Evolutionary conservation across 2,888 invertebrate genomes (phyloP), one percentile per base, ranked within the genome.

Genomic region (Parnassius glacialis): DNA sequence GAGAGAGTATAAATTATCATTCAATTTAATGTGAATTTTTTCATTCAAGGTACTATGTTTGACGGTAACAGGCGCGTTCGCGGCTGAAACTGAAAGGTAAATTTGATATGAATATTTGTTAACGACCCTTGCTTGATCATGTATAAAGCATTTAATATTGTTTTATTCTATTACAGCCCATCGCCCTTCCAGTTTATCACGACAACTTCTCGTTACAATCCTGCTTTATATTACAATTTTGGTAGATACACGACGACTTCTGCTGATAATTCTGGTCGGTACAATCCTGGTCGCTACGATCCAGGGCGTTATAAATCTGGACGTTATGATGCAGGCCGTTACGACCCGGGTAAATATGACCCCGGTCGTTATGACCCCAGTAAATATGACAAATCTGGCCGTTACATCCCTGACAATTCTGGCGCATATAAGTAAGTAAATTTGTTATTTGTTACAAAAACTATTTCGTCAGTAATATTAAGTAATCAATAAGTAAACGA

Each of bases 401-500:
- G 68, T 25, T 73, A 68, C 57, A 67, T 62, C 44, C 72, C 73
- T 41, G 73, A 73, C 60, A 45, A 63, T 9, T 64, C 68, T 48
- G 74, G 74, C 20, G 43, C 10, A 41, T 74, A 74, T 64, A 66
- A 74, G 74, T 74, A 65, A 70, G 71, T 68, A 2, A 2, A 47
- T 10, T 20, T 48, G 13, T 43, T 43, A 43, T 43, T 43, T 20
- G 20, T 34, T 7, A 7, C 3, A 34, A 7, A 34, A 34, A 34
- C 0, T 34, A 34, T 34, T 34, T 34, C 34, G 34, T 34, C 1
- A 1, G 7, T 5, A 34, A 34, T 34, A 34, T 5, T 34, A 34
- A 34, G 5, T 34, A 3, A 34, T 7, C 5, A 34, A 34, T 34
- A 34, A 34, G 7, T 34, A 7, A 25, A 25, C 7, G 34, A 34